Evolutionary conservation across 2,113 vertebrate species (phyloP).

Genomic region (Neodon shergylaensis): DNA sequence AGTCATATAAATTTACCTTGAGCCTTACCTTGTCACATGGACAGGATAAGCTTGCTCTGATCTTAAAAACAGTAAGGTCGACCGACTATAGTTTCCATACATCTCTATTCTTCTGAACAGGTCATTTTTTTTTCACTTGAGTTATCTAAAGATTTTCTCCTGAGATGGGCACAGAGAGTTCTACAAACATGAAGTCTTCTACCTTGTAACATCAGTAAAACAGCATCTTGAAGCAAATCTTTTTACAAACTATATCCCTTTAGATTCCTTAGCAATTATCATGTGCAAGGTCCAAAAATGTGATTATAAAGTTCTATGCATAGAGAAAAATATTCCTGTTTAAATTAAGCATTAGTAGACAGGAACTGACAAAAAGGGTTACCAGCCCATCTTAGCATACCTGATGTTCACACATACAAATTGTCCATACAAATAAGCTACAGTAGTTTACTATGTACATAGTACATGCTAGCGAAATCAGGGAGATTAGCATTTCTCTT

Average conservation of each 20-base stretch:
- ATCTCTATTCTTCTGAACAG: conserved; percentile 40
- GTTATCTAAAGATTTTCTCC: neutral
- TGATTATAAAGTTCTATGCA: neutral
- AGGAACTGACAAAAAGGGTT: neutral
- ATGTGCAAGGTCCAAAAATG: neutral
- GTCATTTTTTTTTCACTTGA: neutral
- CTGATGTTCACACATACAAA: neutral
- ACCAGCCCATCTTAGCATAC: neutral
- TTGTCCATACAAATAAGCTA: neutral
- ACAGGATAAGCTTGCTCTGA: neutral
- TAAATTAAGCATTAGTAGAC: neutral
- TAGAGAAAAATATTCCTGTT: neutral
- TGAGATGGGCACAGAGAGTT: neutral
- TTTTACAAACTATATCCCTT: neutral
- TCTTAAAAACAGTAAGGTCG: neutral
- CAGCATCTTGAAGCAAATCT: neutral
- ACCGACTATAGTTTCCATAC: neutral
- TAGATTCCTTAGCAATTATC: neutral
- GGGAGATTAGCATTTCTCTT: neutral
- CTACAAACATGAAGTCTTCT: neutral
- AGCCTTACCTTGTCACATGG: neutral
- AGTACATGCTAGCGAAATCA: neutral
- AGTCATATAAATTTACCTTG: neutral
- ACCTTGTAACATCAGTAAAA: neutral
- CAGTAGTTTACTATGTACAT: neutral